Evolutionary conservation across 2,888 invertebrate genomes (phyloP).

Genomic region (Cremastinae sp.): DNA sequence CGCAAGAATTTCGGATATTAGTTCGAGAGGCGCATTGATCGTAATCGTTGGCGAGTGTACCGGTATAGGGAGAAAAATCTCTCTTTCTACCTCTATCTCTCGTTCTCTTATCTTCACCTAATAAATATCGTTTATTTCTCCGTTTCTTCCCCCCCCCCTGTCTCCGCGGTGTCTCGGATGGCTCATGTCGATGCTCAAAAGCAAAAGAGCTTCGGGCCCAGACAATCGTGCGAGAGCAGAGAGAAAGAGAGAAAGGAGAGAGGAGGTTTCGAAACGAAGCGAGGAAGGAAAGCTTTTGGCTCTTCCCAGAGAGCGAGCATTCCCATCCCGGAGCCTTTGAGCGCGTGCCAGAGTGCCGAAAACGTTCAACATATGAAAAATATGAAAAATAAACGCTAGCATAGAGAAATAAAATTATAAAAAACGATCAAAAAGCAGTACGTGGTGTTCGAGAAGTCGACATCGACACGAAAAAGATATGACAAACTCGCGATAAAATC

Average conservation of each 20-base stretch:
- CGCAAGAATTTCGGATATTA: conserved; percentile 77
- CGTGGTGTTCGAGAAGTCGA: neutral
- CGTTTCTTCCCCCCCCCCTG: conserved; percentile 24
- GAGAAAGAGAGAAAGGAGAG: conserved; percentile 34
- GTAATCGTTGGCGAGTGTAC: conserved; percentile 72
- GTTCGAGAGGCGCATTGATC: conserved; percentile 70
- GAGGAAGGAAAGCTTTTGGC: conserved; percentile 24
- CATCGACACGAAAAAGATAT: no score
- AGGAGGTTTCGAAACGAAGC: conserved; percentile 14
- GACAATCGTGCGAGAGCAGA: conserved; percentile 25
- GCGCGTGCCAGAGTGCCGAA: conserved; percentile 64
- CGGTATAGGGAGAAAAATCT: conserved; percentile 21
- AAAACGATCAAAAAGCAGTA: neutral
- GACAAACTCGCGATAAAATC: no score
- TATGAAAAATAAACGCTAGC: conserved; percentile 56
- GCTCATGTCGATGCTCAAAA: conserved; percentile 28
- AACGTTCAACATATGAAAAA: conserved; percentile 67
- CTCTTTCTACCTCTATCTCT: conserved; percentile 33
- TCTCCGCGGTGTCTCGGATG: conserved; percentile 24
- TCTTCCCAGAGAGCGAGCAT: conserved; percentile 21
- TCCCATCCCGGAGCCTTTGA: conserved; percentile 64
- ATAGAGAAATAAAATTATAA: neutral
- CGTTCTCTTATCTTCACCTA: conserved; percentile 34
- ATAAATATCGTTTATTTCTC: conserved; percentile 19
- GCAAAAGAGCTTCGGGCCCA: conserved; percentile 26